These are phyloP conservation scores for Argopecten irradians DNA, from an alignment of 1,140 invertebrate species.

Conservation along the genomic window DNA sequence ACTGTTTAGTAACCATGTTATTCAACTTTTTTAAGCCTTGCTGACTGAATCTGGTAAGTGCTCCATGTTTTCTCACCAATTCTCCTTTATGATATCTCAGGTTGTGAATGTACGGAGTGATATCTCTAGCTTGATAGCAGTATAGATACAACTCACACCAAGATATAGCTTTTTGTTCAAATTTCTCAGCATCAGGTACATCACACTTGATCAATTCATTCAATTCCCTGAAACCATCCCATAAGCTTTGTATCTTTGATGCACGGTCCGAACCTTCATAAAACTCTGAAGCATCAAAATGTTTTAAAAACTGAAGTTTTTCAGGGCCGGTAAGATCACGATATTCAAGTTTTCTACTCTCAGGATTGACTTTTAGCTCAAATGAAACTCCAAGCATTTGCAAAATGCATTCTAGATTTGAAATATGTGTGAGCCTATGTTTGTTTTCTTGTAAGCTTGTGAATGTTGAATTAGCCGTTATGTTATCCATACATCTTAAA, in stretches of 20 bases:
- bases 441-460: not conserved
- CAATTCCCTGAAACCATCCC: not conserved
- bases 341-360: not conserved
- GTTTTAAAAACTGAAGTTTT: not conserved
- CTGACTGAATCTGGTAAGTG: not conserved
- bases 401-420: not conserved
- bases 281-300: not conserved
- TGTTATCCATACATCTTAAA: too few relatives aligned
- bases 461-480: too few relatives aligned
- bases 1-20: not conserved
- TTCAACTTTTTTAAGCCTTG: not conserved
- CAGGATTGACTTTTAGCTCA: not conserved
- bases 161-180: not conserved
- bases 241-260: not conserved
- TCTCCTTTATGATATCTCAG: not conserved
- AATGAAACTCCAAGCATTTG: not conserved
- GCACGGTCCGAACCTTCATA: not conserved
- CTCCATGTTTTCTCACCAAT: not conserved
- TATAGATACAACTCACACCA: not conserved
- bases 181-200: not conserved
- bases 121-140: not conserved
- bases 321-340: not conserved
- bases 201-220: not conserved
- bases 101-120: not conserved
- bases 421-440: not conserved